Percentiles rank a stretch among this genome's conserved stretches.
These are phyloP conservation scores for Hemibates koningsi DNA, from an alignment of 2,113 vertebrate genomes.

Conservation along the genomic window DNA sequence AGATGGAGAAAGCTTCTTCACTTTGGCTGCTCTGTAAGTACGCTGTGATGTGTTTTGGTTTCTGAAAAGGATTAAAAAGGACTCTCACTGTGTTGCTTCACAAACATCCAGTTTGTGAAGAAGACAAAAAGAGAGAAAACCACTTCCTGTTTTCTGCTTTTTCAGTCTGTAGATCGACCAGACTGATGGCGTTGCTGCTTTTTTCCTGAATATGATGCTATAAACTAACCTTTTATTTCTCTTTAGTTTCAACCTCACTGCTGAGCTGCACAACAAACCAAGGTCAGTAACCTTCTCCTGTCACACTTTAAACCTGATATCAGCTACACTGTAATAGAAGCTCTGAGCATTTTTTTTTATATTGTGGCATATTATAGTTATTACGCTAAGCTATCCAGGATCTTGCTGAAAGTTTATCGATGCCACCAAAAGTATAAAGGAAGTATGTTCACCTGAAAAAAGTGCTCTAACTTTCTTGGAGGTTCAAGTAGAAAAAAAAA, in stretches of 20 bases:
- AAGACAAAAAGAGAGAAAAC: not conserved
- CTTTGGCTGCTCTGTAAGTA: not conserved
- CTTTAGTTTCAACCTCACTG: rapidly evolving
- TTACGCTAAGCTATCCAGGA: not conserved
- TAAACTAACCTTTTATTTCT: not conserved
- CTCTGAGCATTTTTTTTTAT: rapidly evolving
- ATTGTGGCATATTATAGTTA: rapidly evolving
- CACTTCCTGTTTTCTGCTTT: not conserved
- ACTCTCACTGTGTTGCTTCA: not conserved
- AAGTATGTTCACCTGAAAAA: not conserved
- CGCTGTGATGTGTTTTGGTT: rapidly evolving
- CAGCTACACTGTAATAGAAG: not conserved
- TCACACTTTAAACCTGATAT: rapidly evolving
- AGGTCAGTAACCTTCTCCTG: not conserved
- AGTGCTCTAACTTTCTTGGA: not conserved
- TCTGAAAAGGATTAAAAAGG: rapidly evolving
- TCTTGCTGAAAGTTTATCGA: rapidly evolving
- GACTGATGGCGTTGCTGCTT: not conserved
- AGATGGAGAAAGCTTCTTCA: not conserved
- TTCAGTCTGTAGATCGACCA: not conserved
- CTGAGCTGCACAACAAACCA: rapidly evolving
- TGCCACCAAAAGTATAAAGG: not conserved
- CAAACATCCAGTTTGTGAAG: not conserved
- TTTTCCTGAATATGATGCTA: not conserved
- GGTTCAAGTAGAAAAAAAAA: rapidly evolving